Conservation (phyloP, 2,888 invertebrate genomes). For the Drosophila dives region DNA sequence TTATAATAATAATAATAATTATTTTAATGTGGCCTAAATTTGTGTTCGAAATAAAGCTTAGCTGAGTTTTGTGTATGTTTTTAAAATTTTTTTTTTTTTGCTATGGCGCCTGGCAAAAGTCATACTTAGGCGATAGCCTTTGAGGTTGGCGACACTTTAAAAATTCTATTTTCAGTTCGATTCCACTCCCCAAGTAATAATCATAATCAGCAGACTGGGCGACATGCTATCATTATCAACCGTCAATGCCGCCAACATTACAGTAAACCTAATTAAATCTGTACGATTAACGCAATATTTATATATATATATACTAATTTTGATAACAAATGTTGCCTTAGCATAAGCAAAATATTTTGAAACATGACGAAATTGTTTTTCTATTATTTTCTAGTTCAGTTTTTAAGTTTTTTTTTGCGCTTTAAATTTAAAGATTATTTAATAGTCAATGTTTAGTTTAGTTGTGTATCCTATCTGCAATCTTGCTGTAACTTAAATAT, state of each 20-base stretch:
- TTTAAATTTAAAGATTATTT: constrained; percentile 39
- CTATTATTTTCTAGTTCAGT: not conserved
- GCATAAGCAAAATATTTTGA: constrained; percentile 17
- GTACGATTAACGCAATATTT: constrained; percentile 33
- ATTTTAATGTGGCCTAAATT: constrained; percentile 1
- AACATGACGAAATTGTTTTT: constrained; percentile 42
- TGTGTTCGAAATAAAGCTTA: not conserved
- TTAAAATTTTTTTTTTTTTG: constrained; percentile 1
- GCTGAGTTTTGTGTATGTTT: not conserved
- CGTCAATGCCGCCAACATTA: constrained; percentile 78
- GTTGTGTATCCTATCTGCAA: not conserved
- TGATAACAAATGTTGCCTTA: constrained; percentile 50
- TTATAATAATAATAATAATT: not conserved
- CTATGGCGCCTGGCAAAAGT: constrained; percentile 52
- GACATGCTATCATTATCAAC: constrained; percentile 71
- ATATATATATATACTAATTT: constrained; percentile 12
- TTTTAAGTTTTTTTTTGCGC: constrained; percentile 32
- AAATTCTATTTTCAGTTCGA: constrained; percentile 62
- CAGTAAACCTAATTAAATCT: constrained; percentile 78
- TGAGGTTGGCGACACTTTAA: constrained; percentile 63
- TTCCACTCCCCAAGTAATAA: constrained; percentile 36
- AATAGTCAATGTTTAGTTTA: not conserved
- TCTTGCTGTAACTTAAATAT: not conserved
- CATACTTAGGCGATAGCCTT: constrained; percentile 67
- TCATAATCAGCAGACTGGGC: constrained; percentile 65